Evolutionary conservation across 1,140 invertebrate species (phyloP).

Genomic region (Matsumurasca onukii): DNA sequence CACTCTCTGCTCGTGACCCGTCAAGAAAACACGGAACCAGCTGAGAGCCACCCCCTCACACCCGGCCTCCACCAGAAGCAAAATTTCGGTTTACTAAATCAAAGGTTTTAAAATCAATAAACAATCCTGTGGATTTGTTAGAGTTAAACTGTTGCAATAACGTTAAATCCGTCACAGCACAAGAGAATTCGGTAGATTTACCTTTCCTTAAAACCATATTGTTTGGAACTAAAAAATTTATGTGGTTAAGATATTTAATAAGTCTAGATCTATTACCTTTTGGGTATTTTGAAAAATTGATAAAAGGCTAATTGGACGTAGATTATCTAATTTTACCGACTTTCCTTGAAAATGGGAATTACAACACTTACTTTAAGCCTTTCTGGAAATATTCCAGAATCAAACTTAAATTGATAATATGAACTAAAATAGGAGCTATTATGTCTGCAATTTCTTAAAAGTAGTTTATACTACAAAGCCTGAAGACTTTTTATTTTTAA

Average conservation of each 20-base stretch:
- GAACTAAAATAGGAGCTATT: constrained; percentile 19
- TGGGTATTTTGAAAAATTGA: constrained; percentile 30
- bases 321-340: constrained; percentile 25
- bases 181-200: constrained; percentile 14
- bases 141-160: constrained; percentile 3
- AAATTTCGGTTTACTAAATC: constrained; percentile 26
- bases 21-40: constrained; percentile 26
- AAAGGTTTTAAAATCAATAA: constrained; percentile 25
- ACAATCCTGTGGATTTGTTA: constrained; percentile 25
- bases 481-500: constrained; percentile 17
- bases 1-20: not conserved
- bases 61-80: constrained; percentile 5
- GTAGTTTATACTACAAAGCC: not conserved
- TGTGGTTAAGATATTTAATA: constrained; percentile 20
- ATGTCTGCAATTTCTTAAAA: not conserved
- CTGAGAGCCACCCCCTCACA: not conserved
- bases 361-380: constrained; percentile 17
- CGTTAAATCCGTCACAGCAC: constrained; percentile 13
- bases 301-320: constrained; percentile 23
- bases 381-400: constrained; percentile 13
- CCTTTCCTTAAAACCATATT: constrained; percentile 30
- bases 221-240: constrained; percentile 16
- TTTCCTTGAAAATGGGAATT: no score
- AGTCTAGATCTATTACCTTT: constrained; percentile 23
- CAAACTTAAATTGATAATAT: constrained; percentile 20